Evolutionary conservation across 2,113 vertebrate genomes (phyloP).

Genomic region (Pterocles gutturalis): DNA sequence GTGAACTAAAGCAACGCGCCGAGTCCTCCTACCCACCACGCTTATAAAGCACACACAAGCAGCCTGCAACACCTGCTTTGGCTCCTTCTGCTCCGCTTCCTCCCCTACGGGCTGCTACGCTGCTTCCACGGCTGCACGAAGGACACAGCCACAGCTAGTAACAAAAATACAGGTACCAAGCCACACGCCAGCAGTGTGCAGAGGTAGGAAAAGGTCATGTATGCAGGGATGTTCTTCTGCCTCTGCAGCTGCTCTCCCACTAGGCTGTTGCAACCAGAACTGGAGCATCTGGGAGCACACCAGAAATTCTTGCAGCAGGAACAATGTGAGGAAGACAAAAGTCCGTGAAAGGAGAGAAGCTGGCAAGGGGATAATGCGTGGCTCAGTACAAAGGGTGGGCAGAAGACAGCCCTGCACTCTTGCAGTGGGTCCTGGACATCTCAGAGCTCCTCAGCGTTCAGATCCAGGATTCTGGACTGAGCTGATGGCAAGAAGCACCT

Average conservation of each 20-base stretch:
- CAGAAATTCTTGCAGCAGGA: background rate
- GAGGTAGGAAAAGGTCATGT: background rate
- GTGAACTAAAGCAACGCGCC: background rate
- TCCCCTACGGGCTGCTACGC: background rate
- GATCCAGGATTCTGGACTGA: background rate
- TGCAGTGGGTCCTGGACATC: rapidly evolving
- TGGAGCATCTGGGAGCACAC: background rate
- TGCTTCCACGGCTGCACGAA: background rate
- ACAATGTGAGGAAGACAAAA: background rate
- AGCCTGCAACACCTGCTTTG: background rate
- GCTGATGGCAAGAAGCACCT: background rate
- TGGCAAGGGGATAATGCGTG: rapidly evolving
- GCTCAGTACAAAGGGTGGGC: background rate
- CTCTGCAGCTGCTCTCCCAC: background rate
- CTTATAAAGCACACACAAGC: background rate
- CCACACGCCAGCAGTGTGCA: background rate
- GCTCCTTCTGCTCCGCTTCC: background rate
- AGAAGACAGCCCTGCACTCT: background rate
- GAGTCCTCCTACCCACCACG: background rate
- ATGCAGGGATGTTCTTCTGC: background rate
- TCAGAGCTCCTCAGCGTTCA: background rate
- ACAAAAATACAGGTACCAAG: background rate
- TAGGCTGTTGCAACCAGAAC: background rate
- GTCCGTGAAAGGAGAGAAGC: background rate
- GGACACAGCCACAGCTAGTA: background rate